phyloP scores from a whole-genome alignment of 2,797 vertebrate genomes.

The Sarcophilus harrisii region DNA sequence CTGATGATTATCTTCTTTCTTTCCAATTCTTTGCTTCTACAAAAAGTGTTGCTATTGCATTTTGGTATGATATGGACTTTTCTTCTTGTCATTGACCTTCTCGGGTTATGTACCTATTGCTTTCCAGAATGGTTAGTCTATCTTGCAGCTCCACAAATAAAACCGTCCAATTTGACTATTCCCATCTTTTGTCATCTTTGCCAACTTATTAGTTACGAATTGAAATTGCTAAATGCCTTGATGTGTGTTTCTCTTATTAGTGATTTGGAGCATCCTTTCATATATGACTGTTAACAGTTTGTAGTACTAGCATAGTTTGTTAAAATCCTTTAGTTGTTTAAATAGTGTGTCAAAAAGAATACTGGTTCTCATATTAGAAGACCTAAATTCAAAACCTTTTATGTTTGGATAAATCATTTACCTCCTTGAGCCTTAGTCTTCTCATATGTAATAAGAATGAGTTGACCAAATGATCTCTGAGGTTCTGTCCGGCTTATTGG shows the following conservation, averaged over 20 bases:
- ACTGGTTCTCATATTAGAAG: not conserved
- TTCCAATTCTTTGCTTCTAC: not conserved
- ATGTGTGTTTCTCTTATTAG: not conserved
- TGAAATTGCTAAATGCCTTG: not conserved
- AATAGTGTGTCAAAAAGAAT: not conserved
- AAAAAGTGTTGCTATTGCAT: not conserved
- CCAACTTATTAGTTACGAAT: not conserved
- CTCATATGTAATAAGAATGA: not conserved
- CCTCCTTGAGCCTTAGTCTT: not conserved
- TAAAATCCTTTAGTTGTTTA: not conserved
- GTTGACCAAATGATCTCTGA: not conserved
- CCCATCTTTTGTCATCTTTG: not conserved
- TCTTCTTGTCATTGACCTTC: not conserved
- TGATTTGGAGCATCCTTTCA: not conserved
- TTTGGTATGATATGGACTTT: not conserved
- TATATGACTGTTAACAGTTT: not conserved
- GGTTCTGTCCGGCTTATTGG: not conserved
- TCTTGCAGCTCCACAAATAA: not conserved
- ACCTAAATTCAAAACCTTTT: not conserved
- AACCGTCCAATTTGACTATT: not conserved
- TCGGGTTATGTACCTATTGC: not conserved
- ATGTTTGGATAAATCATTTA: not conserved
- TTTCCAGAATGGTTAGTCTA: not conserved
- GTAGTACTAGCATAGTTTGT: not conserved
- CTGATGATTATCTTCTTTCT: not conserved